Conservation (phyloP, 2,113 vertebrate species). For the Astatoreochromis straeleni region DNA sequence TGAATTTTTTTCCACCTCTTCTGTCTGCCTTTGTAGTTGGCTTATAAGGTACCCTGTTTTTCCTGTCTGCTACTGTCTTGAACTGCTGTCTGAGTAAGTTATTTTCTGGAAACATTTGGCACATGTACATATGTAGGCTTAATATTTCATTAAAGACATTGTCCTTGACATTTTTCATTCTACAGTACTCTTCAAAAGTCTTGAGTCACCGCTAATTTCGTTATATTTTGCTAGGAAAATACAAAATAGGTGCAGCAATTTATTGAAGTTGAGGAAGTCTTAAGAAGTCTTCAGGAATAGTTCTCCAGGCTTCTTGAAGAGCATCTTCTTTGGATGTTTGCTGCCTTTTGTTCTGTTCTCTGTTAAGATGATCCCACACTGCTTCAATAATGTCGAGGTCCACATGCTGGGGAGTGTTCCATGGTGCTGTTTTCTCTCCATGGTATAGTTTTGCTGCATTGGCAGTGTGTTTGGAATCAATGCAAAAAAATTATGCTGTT, state of each 20-base stretch:
- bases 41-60: not conserved
- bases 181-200: not conserved
- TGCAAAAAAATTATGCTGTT: not conserved
- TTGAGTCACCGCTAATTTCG: fast-evolving
- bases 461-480: not conserved
- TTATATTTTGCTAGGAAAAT: not conserved
- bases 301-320: not conserved
- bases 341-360: not conserved
- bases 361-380: not conserved
- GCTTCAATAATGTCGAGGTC: not conserved
- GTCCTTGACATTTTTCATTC: not conserved
- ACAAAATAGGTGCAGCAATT: fast-evolving
- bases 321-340: not conserved
- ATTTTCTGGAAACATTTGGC: not conserved
- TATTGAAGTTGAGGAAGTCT: not conserved
- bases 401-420: not conserved
- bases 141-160: not conserved
- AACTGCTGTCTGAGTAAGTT: not conserved
- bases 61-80: not conserved
- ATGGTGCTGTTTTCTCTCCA: not conserved
- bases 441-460: not conserved
- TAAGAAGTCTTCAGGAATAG: not conserved
- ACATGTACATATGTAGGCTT: not conserved
- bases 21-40: not conserved
- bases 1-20: not conserved